Conservation (phyloP, 2,113 vertebrate species). For the Anarrhichthys ocellatus region DNA sequence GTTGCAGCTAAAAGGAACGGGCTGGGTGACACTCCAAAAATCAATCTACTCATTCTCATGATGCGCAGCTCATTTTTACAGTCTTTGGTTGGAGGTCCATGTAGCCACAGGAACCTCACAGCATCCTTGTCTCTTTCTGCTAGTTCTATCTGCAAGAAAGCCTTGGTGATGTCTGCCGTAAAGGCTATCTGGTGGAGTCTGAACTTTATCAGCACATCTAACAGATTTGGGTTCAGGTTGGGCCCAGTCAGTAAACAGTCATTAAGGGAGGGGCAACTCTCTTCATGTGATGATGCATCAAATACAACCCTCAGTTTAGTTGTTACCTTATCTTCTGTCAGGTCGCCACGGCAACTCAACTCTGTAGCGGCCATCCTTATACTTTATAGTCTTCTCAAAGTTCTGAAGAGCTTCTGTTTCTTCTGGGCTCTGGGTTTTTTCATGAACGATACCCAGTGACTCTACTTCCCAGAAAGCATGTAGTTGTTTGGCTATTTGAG, state of each 20-base stretch:
- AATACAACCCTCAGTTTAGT: not conserved
- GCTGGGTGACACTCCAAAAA: slow-evolving; percentile 27
- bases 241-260: not conserved
- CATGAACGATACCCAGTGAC: not conserved
- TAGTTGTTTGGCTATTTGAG: slow-evolving; percentile 2
- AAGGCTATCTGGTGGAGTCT: slow-evolving; percentile 1
- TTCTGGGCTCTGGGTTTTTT: not conserved
- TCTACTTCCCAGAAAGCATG: slow-evolving; percentile 25
- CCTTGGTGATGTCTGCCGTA: slow-evolving; percentile 10
- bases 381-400: not conserved
- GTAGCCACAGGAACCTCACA: not conserved
- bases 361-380: not conserved
- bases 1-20: slow-evolving; percentile 22
- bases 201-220: slow-evolving; percentile 16
- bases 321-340: not conserved
- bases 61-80: not conserved
- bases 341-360: not conserved
- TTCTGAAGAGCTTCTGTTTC: slow-evolving; percentile 1
- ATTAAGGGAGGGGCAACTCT: not conserved
- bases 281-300: not conserved
- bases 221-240: not conserved
- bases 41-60: too few species aligned
- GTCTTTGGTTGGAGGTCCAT: too few species aligned
- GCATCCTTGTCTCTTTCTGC: not conserved
- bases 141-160: slow-evolving; percentile 11